Evolutionary conservation across 2,113 vertebrate species (phyloP).

Genomic region (Xiphias gladius): DNA sequence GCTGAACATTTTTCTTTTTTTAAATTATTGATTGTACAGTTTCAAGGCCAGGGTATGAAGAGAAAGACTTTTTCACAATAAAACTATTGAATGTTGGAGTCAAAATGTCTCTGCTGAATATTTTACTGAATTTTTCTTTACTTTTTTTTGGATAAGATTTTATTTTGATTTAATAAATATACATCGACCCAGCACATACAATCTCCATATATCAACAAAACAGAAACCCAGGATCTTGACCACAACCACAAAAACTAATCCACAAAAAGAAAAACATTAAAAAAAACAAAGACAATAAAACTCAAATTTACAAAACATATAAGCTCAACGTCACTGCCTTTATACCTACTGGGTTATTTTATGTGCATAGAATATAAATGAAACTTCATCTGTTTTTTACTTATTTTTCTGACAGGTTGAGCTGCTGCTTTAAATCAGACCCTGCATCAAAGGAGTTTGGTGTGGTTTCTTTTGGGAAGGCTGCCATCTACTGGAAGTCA

Average conservation of each 20-base stretch:
- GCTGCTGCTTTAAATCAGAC: too few relatives aligned
- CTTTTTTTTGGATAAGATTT: background rate
- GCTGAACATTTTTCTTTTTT: slow-evolving; percentile 65
- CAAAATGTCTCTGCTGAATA: background rate
- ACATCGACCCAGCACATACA: too few relatives aligned
- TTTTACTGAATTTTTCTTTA: background rate
- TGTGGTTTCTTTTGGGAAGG: background rate
- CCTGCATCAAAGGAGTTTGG: background rate
- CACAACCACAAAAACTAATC: background rate
- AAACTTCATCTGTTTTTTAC: too few relatives aligned
- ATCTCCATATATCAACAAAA: too few relatives aligned
- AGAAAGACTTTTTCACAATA: slow-evolving; percentile 79
- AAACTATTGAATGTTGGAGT: slow-evolving; percentile 74
- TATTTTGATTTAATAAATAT: background rate
- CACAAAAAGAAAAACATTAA: background rate
- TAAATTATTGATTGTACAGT: slow-evolving; percentile 85
- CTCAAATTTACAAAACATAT: background rate
- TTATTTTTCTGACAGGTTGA: too few relatives aligned
- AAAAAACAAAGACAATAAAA: background rate
- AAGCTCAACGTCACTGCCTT: too few relatives aligned
- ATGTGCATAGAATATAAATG: too few relatives aligned
- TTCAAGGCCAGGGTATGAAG: slow-evolving; percentile 59
- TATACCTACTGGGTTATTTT: too few relatives aligned
- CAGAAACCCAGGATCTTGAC: background rate
- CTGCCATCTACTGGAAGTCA: slow-evolving; percentile 47